Base-by-base conservation (phyloP, 2,113 vertebrate genomes). In the Malurus melanocephalus region DNA sequence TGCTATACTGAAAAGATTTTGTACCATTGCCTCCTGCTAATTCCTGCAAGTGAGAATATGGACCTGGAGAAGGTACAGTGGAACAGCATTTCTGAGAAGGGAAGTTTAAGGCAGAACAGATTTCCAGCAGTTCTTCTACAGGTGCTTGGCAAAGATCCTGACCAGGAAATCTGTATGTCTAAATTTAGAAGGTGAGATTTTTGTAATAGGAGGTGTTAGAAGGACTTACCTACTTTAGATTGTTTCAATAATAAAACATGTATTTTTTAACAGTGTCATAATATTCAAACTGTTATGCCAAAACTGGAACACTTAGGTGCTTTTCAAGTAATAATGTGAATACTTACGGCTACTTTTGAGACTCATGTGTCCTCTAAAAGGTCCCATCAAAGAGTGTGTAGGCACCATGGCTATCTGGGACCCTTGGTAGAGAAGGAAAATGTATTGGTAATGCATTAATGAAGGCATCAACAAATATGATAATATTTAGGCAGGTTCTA, bases 301-400 rank as follows among this genome's bases (percentile, higher is more conserved):
- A 86, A 80, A 42, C 0, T 51, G 40, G 38, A 84, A n/a, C 11
- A 61, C 13, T 51, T 7, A 74, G 38, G 21, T 28, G 30, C 9
- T 16, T 80, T 61, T 72, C 42, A 83, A 45, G 24, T 49, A 72
- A 61, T 46, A 67, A 59, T 61, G 3, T 28, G 26, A 81, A 85
- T 95, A 96, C 94, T 96, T 96, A 97, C 49, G 0, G 53, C 75
- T 96, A 71, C 96, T 96, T 95, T 95, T 97, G 78, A 95, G 90
- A 69, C 88, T 93, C 93, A 85, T 71, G 45, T 96, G 93, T 83
- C 95, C 95, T 93, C 73, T 96, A 89, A 96, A 96, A 82, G 57
- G 91, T 53, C 88, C 93, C 76, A 64, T 92, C 88, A 95, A 45
- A 14, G 94, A 95, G 28, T 92, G 67, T 0, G 30, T 88, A 21